These are phyloP conservation scores for Polydrusus pterygomalis DNA, from an alignment of 2,888 invertebrate species.

Conservation along the genomic window DNA sequence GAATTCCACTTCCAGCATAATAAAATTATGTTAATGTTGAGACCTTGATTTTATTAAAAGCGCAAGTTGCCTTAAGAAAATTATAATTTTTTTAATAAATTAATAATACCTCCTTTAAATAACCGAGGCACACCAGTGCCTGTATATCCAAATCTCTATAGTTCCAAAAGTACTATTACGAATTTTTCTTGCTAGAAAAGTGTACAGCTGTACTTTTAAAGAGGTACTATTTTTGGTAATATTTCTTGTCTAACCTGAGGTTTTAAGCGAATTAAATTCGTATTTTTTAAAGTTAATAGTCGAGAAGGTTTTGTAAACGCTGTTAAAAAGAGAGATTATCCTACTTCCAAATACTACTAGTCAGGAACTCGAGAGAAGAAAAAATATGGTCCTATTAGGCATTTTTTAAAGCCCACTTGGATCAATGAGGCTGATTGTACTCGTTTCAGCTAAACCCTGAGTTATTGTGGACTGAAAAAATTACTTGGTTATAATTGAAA, in stretches of 20 bases:
- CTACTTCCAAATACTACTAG: constrained; percentile 65
- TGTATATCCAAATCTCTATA: no score
- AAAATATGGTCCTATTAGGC: constrained; percentile 55
- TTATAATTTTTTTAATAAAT: background rate
- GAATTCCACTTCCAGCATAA: no score
- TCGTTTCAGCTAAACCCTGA: constrained; percentile 72
- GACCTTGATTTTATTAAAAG: no score
- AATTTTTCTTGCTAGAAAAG: background rate
- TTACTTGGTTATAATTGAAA: constrained; percentile 9
- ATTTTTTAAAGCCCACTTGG: constrained; percentile 35
- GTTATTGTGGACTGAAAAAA: constrained; percentile 69
- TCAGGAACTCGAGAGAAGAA: constrained; percentile 72
- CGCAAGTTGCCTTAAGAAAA: background rate
- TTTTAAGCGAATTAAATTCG: constrained; percentile 34
- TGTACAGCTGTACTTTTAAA: background rate
- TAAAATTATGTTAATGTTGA: no score
- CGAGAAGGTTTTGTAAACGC: constrained; percentile 37
- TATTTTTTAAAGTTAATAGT: constrained; percentile 22
- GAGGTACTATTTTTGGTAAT: background rate
- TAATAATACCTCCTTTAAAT: background rate
- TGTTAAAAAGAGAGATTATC: constrained; percentile 53
- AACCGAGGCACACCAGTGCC: no score
- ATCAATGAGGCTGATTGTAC: constrained; percentile 70
- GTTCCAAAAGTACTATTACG: no score
- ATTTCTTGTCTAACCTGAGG: constrained; percentile 14